Evolutionary conservation across 2,113 vertebrate genomes (phyloP), one percentile per base, ranked within the genome.

Genomic region (Accipiter cooperii): DNA sequence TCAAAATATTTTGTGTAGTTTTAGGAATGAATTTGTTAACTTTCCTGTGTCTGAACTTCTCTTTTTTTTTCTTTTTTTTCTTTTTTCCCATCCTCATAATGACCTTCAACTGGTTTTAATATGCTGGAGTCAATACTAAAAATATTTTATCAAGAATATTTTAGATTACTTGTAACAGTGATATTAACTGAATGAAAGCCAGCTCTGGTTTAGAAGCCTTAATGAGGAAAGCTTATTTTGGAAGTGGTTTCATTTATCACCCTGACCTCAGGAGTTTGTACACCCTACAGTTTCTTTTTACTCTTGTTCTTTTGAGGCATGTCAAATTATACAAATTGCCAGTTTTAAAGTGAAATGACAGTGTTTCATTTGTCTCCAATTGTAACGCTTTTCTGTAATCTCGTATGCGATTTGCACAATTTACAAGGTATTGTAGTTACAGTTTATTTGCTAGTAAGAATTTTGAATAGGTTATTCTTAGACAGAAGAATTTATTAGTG

Each of bases 141-240:
- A 96, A 92, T 89, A 95, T 96, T 98, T 98, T 98, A 98, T 98
- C 98, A 97, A 89, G 84, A 84, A 84, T 97, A 91, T 96, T 96
- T 98, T 88, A 92, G 95, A 96, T 80, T 97, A 91, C 97, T 97
- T 95, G 60, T 94, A 96, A 73, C 96, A 95, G 86, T 96, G 90
- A 60, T 95, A 42, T 93, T 97, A 88, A 92, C 73, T 96, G 96
- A 96, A 96, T 69, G 86, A 92, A 96, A 96, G 95, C 90, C 76
- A 97, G 46, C 55, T 87, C 90, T 94, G 69, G 75, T 94, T 97
- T 94, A 84, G 90, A 95, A 96, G 87, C 70, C 95, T 97, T 97
- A 91, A 96, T 93, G 94, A 97, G 97, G 93, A 96, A 97, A 81
- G 89, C 84, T 97, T 97, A 87, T 97, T 98, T 97, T 97, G 95